A percentile compares a stretch with the other conserved stretches of the same genome.
Evolutionary conservation across 1,140 invertebrate genomes (phyloP).

Genomic region (Drosophila ogumai): DNA sequence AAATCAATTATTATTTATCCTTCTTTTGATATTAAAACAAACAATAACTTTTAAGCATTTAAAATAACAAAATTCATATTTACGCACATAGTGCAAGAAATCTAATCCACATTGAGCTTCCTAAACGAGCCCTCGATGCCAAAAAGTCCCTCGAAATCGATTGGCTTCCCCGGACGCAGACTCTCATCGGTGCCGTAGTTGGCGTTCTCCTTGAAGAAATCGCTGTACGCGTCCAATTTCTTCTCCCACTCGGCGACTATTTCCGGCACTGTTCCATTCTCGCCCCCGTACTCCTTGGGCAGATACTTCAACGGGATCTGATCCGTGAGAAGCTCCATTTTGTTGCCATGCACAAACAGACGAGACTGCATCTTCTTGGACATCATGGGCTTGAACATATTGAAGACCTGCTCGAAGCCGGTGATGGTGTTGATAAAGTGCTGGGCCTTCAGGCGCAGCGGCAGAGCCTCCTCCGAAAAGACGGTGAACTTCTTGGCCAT

Average conservation of each 20-base stretch:
- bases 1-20: not conserved
- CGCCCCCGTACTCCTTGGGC: slow-evolving; percentile 87
- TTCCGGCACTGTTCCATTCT: slow-evolving; percentile 85
- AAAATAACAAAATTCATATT: slow-evolving; percentile 10
- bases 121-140: slow-evolving; percentile 78
- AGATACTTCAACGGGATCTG: slow-evolving; percentile 85
- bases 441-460: slow-evolving; percentile 85
- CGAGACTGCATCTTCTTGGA: slow-evolving; percentile 85
- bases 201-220: slow-evolving; percentile 87
- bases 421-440: slow-evolving; percentile 86
- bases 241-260: slow-evolving; percentile 86
- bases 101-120: slow-evolving; percentile 71
- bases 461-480: slow-evolving; percentile 86
- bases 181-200: slow-evolving; percentile 86
- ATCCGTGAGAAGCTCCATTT: slow-evolving; percentile 85
- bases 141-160: slow-evolving; percentile 85
- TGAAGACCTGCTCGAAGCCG: slow-evolving; percentile 86
- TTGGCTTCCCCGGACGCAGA: slow-evolving; percentile 87
- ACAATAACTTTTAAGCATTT: not conserved
- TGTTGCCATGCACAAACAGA: slow-evolving; percentile 86
- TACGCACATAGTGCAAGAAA: not conserved
- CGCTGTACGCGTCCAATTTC: slow-evolving; percentile 86
- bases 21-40: slow-evolving; percentile 1
- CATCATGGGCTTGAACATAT: slow-evolving; percentile 86
- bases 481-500: slow-evolving; percentile 85